These are phyloP conservation scores for Cherax destructor DNA, from an alignment of 1,140 invertebrate genomes.

Conservation along the genomic window DNA sequence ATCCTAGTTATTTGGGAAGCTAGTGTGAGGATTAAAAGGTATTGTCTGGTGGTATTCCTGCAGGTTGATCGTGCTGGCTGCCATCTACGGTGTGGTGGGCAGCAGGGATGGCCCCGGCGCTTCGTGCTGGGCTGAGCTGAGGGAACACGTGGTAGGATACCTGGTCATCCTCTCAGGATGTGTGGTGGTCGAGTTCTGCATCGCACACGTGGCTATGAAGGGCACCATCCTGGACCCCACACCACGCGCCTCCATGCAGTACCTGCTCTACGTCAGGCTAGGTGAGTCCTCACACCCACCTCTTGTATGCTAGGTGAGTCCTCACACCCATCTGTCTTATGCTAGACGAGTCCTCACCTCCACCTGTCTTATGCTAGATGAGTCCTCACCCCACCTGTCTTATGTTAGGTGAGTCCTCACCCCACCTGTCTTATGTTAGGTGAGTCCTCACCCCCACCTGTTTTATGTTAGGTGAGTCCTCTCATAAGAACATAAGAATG, in stretches of 20 bases:
- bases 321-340: neutral
- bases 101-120: slow-evolving; percentile 20
- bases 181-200: slow-evolving; percentile 83
- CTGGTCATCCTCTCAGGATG: slow-evolving; percentile 82
- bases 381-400: too few species aligned
- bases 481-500: too few species aligned
- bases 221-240: slow-evolving; percentile 88
- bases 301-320: neutral
- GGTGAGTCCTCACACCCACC: slow-evolving; percentile 78
- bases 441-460: too few species aligned
- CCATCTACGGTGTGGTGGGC: slow-evolving; percentile 65
- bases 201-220: slow-evolving; percentile 85
- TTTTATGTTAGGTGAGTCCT: too few species aligned
- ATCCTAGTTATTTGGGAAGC: too few species aligned
- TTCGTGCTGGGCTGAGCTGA: slow-evolving; percentile 75
- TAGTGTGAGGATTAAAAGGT: too few species aligned
- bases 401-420: too few species aligned
- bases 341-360: too few species aligned
- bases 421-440: too few species aligned
- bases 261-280: slow-evolving; percentile 87
- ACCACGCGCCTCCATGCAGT: slow-evolving; percentile 85
- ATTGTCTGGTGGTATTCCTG: neutral
- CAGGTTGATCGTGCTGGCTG: slow-evolving; percentile 69
- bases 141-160: slow-evolving; percentile 85
- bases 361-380: too few species aligned